phyloP scores from a whole-genome alignment of 2,888 invertebrate genomes.

The Drosophila greeni region DNA sequence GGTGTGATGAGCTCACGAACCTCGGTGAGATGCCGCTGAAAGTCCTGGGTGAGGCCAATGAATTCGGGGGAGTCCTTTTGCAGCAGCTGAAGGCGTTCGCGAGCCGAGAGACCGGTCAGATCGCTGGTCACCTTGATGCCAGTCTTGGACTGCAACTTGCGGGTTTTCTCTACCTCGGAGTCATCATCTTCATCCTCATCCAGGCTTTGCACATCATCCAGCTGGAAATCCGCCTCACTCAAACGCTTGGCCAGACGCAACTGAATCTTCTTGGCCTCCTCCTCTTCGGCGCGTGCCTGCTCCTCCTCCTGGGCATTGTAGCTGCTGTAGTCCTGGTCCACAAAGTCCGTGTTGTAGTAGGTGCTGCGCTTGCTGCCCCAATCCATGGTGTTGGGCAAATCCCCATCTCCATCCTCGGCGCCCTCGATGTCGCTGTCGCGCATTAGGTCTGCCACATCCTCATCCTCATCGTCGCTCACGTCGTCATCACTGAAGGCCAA shows the following conservation, averaged over 20 bases:
- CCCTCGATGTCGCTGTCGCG: slow-evolving; percentile 89
- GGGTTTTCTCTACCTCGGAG: not conserved
- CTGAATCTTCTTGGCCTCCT: slow-evolving; percentile 90
- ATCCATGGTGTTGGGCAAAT: slow-evolving; percentile 88
- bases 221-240: slow-evolving; percentile 86
- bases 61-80: slow-evolving; percentile 94
- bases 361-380: slow-evolving; percentile 91
- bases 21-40: slow-evolving; percentile 85
- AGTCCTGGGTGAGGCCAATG: slow-evolving; percentile 87
- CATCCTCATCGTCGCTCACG: slow-evolving; percentile 78
- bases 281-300: slow-evolving; percentile 88
- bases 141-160: not conserved
- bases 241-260: slow-evolving; percentile 87
- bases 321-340: slow-evolving; percentile 87
- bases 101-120: slow-evolving; percentile 85
- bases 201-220: slow-evolving; percentile 41
- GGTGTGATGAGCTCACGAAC: slow-evolving; percentile 84
- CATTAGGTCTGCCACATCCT: slow-evolving; percentile 73
- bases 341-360: slow-evolving; percentile 93
- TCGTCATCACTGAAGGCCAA: slow-evolving; percentile 80
- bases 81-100: slow-evolving; percentile 87
- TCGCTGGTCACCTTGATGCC: slow-evolving; percentile 84
- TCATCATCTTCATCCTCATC: slow-evolving; percentile 2
- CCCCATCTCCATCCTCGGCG: slow-evolving; percentile 82
- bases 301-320: slow-evolving; percentile 82